Conservation (phyloP, 2,797 vertebrate genomes). For the Esox lucius region DNA sequence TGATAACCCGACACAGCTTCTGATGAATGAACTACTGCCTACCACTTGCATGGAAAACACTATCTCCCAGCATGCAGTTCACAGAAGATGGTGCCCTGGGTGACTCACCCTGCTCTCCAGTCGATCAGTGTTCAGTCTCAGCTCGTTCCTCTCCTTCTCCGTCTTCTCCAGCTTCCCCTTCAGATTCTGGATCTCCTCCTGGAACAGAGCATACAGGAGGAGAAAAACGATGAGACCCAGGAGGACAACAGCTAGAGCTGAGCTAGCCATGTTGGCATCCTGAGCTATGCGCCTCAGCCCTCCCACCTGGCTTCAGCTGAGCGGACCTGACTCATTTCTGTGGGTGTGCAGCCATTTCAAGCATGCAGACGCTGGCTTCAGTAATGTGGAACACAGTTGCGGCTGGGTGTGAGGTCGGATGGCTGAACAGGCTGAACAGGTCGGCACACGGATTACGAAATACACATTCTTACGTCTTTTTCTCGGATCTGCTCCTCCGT, state of each 20-base stretch:
- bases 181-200: constrained; percentile 96
- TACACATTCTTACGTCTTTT: constrained; percentile 83
- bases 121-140: constrained; percentile 89
- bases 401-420: neutral
- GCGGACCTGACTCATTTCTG: neutral
- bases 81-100: neutral
- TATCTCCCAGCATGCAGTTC: neutral
- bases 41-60: neutral
- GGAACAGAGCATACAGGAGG: constrained; percentile 33
- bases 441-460: neutral
- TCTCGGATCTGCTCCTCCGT: constrained; percentile 92
- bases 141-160: constrained; percentile 94
- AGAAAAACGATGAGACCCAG: neutral
- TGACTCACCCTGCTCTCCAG: constrained; percentile 89
- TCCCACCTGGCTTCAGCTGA: neutral
- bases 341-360: neutral
- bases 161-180: constrained; percentile 89
- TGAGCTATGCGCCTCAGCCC: neutral
- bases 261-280: neutral
- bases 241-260: neutral
- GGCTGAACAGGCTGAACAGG: constrained; percentile 3
- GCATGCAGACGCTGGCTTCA: neutral
- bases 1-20: constrained; percentile 24
- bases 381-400: neutral
- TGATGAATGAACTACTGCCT: constrained; percentile 21